Conservation (phyloP, 2,888 invertebrate genomes). For the Cenopis cana region DNA sequence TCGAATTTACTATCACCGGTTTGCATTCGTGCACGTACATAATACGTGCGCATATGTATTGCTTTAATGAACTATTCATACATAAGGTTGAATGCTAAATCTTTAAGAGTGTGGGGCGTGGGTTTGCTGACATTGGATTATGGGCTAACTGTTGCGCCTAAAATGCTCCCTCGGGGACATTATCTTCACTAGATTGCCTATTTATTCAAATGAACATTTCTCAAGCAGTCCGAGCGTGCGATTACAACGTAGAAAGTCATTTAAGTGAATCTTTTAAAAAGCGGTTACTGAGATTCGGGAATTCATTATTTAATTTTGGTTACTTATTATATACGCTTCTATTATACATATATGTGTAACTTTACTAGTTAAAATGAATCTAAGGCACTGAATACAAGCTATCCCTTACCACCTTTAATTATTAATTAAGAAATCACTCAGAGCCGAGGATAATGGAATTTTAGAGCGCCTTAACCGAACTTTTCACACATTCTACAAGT, state of each 20-base stretch:
- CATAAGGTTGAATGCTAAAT: neutral
- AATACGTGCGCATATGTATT: slow-evolving; percentile 10
- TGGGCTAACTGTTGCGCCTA: slow-evolving; percentile 75
- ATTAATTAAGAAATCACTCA: slow-evolving; percentile 9
- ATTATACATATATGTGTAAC: neutral
- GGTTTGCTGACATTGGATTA: slow-evolving; percentile 55
- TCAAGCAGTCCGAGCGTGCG: slow-evolving; percentile 49
- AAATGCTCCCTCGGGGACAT: slow-evolving; percentile 54
- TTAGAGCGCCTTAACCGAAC: slow-evolving; percentile 12
- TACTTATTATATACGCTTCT: neutral
- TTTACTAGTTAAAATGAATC: neutral
- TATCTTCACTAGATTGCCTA: slow-evolving; percentile 58
- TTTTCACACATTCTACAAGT: slow-evolving; percentile 17
- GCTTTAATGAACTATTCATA: slow-evolving; percentile 20
- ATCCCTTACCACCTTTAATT: slow-evolving; percentile 1
- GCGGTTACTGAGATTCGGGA: neutral
- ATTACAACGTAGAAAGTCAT: slow-evolving; percentile 51
- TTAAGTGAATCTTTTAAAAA: slow-evolving; percentile 5
- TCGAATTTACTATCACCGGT: neutral
- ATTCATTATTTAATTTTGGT: slow-evolving; percentile 6
- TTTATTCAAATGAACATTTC: slow-evolving; percentile 61
- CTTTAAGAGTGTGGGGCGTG: slow-evolving; percentile 46
- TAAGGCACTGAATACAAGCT: slow-evolving; percentile 21
- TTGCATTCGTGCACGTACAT: slow-evolving; percentile 24
- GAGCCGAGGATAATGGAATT: slow-evolving; percentile 5